Evolutionary conservation across 2,888 invertebrate genomes (phyloP).

Genomic region (Cataglyphis altisquamis): DNA sequence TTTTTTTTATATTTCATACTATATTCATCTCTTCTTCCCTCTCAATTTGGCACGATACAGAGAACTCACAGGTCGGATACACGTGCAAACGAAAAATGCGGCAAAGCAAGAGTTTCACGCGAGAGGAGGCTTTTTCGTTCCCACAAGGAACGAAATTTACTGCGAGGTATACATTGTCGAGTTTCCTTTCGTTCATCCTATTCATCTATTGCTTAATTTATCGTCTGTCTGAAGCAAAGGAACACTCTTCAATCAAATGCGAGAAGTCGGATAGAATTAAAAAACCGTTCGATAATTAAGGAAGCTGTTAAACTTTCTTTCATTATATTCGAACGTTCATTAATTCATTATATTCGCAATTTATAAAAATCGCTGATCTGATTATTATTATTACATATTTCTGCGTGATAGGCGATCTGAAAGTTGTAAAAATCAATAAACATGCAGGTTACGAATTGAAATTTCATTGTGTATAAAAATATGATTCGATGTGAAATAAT

Average conservation of each 20-base stretch:
- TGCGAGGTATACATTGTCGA: constrained; percentile 71
- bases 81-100: constrained; percentile 62
- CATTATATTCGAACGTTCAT: not conserved
- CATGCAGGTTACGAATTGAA: not conserved
- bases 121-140: constrained; percentile 52
- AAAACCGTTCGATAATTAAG: not conserved
- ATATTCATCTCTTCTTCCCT: constrained; percentile 23
- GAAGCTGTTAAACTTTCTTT: not conserved
- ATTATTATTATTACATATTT: not conserved
- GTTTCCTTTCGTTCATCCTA: constrained; percentile 52
- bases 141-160: constrained; percentile 60
- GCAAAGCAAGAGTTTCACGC: constrained; percentile 56
- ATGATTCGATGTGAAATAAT: not conserved
- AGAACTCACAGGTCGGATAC: constrained; percentile 76
- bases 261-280: not conserved
- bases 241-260: not conserved
- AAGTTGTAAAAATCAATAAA: not conserved
- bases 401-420: not conserved
- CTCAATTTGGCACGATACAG: constrained; percentile 73
- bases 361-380: not conserved
- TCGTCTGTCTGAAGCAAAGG: not conserved
- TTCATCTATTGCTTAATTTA: not conserved
- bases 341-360: not conserved
- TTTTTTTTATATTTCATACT: constrained; percentile 45
- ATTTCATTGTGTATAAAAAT: no score